A percentile compares a stretch with the other conserved stretches of the same genome.
Evolutionary conservation across 2,888 invertebrate genomes (phyloP).

Genomic region (Cremastinae sp.): DNA sequence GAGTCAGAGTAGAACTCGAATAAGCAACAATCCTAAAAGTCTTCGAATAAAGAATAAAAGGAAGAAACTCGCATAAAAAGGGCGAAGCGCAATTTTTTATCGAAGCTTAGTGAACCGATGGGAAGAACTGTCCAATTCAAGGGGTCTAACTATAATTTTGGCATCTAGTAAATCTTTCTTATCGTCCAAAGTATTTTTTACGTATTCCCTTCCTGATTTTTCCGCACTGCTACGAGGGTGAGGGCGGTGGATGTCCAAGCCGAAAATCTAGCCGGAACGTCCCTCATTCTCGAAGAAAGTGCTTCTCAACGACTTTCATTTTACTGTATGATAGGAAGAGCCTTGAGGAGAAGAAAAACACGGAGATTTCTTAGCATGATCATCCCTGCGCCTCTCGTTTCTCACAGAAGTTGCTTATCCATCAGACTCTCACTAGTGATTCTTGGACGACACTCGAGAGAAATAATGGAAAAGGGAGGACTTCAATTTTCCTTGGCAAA

Average conservation of each 20-base stretch:
- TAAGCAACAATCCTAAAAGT: too few relatives aligned
- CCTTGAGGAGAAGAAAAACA: neutral
- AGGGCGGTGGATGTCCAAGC: neutral
- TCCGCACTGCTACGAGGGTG: neutral
- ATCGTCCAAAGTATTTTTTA: neutral
- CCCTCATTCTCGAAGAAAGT: conserved; percentile 10
- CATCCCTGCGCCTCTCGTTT: conserved; percentile 19
- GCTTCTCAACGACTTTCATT: neutral
- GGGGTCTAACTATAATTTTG: conserved; percentile 12
- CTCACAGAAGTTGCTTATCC: conserved; percentile 30
- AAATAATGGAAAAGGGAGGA: conserved; percentile 7
- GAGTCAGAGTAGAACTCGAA: too few relatives aligned
- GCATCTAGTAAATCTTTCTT: neutral
- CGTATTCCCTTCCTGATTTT: neutral
- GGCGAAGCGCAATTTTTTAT: neutral
- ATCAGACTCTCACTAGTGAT: conserved; percentile 4
- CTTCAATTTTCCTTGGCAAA: neutral
- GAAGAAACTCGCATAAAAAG: neutral
- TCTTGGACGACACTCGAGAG: neutral
- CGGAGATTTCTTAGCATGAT: neutral
- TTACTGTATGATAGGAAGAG: neutral
- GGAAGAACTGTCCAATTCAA: neutral
- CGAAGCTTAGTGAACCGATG: neutral
- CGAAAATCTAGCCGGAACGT: conserved; percentile 9
- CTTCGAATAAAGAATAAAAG: neutral